Conservation (phyloP, 2,888 invertebrate species). For the Cheiracanthium punctorium region DNA sequence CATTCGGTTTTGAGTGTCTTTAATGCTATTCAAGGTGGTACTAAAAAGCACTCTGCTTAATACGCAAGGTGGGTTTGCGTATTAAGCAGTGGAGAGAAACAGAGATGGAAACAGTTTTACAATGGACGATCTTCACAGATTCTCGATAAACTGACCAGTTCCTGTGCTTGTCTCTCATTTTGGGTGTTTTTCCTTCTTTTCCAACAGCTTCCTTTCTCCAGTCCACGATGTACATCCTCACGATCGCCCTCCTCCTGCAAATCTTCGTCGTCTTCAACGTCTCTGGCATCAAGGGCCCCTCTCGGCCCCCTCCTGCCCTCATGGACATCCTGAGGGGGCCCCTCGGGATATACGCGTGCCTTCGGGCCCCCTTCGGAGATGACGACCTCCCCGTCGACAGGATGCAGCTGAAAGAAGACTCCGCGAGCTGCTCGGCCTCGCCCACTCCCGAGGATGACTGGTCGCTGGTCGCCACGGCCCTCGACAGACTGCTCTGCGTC, state of each 20-base stretch:
- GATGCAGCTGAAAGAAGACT: slow-evolving; percentile 58
- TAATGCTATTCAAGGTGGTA: no score
- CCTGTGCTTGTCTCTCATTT: no score
- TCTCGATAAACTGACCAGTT: no score
- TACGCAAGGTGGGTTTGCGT: no score
- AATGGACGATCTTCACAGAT: no score
- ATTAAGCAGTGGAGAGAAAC: no score
- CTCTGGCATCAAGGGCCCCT: slow-evolving; percentile 19
- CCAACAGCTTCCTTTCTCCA: slow-evolving; percentile 52
- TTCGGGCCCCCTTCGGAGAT: slow-evolving; percentile 2
- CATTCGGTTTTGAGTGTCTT: no score
- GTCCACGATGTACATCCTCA: slow-evolving; percentile 50
- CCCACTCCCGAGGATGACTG: slow-evolving; percentile 43
- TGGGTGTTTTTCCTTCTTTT: no score
- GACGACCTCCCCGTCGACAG: slow-evolving; percentile 20
- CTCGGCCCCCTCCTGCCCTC: slow-evolving; percentile 31
- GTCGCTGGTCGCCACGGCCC: slow-evolving; percentile 44
- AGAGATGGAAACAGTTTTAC: no score
- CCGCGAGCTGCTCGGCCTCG: neutral
- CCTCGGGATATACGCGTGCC: slow-evolving; percentile 35
- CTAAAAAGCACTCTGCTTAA: no score
- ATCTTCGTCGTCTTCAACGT: slow-evolving; percentile 48
- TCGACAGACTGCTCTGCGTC: slow-evolving; percentile 46
- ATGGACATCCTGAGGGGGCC: slow-evolving; percentile 33
- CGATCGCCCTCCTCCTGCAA: slow-evolving; percentile 33